phyloP scores from a whole-genome alignment of 2,113 vertebrate genomes.

The Haemorhous mexicanus region DNA sequence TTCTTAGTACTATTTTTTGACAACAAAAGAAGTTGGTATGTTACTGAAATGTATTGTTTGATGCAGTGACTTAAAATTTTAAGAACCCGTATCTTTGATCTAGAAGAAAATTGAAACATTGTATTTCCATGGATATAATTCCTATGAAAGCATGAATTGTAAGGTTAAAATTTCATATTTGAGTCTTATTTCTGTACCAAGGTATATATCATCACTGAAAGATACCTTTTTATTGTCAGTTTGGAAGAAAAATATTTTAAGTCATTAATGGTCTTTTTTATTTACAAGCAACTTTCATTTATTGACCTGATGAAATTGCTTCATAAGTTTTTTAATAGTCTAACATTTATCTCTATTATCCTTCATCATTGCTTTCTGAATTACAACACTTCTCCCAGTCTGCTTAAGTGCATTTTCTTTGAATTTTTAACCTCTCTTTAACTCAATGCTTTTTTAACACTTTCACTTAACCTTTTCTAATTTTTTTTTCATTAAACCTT shows the following conservation, averaged over 20 bases:
- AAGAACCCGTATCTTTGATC: neutral
- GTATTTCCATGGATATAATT: neutral
- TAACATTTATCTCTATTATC: neutral
- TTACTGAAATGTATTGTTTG: neutral
- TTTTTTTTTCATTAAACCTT: neutral
- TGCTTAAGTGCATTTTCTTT: neutral
- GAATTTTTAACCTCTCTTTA: neutral
- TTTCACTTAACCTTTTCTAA: neutral
- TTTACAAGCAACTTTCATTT: neutral
- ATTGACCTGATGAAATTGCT: neutral
- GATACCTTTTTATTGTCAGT: neutral
- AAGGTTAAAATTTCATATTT: neutral
- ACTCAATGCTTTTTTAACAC: neutral
- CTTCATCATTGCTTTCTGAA: neutral
- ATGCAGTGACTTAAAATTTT: neutral
- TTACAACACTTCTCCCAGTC: neutral
- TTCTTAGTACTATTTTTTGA: slow-evolving; percentile 97
- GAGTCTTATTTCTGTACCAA: neutral
- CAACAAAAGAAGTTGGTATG: slow-evolving; percentile 98
- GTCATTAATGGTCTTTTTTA: neutral
- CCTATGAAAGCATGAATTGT: neutral
- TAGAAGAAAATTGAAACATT: neutral
- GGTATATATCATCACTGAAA: neutral
- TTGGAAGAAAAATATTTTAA: neutral
- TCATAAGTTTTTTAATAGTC: neutral